Conservation (phyloP, 2,888 invertebrate species). For the Trissonchulus latispiculum region DNA sequence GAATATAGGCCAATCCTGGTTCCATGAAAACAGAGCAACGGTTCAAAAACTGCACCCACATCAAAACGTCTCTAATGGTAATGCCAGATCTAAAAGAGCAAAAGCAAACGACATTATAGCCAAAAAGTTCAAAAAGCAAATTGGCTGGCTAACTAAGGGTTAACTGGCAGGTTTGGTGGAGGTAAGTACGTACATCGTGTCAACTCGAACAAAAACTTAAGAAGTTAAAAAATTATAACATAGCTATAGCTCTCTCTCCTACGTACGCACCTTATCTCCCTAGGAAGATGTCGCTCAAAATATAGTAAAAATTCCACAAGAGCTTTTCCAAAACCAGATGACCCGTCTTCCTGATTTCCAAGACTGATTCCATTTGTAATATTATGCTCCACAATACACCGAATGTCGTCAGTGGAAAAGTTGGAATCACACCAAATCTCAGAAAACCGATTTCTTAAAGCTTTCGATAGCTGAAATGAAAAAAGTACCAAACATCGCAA, state of each 20-base stretch:
- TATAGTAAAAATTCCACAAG: conserved; percentile 60
- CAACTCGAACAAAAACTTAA: too few relatives aligned
- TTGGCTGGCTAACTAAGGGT: too few relatives aligned
- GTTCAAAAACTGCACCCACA: conserved; percentile 85
- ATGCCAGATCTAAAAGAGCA: conserved; percentile 57
- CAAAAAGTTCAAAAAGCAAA: too few relatives aligned
- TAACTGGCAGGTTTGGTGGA: too few relatives aligned
- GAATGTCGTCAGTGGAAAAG: conserved; percentile 61
- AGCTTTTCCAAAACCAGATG: conserved; percentile 53
- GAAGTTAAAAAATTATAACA: too few relatives aligned
- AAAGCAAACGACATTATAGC: background rate
- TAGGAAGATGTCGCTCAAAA: too few relatives aligned
- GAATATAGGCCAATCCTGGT: conserved; percentile 58
- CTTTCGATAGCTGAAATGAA: conserved; percentile 76
- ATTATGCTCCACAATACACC: conserved; percentile 69
- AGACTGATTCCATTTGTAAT: conserved; percentile 53
- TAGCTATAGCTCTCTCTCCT: too few relatives aligned
- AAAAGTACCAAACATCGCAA: background rate
- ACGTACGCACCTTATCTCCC: too few relatives aligned
- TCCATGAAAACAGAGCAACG: conserved; percentile 46
- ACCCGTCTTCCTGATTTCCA: conserved; percentile 46
- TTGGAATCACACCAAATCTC: conserved; percentile 90
- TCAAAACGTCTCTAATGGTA: conserved; percentile 79
- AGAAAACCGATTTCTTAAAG: conserved; percentile 89
- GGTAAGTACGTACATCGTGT: too few relatives aligned